Evolutionary conservation across 2,888 invertebrate species (phyloP), one percentile per base, ranked within the genome.

Genomic region (Lycia hirtaria): DNA sequence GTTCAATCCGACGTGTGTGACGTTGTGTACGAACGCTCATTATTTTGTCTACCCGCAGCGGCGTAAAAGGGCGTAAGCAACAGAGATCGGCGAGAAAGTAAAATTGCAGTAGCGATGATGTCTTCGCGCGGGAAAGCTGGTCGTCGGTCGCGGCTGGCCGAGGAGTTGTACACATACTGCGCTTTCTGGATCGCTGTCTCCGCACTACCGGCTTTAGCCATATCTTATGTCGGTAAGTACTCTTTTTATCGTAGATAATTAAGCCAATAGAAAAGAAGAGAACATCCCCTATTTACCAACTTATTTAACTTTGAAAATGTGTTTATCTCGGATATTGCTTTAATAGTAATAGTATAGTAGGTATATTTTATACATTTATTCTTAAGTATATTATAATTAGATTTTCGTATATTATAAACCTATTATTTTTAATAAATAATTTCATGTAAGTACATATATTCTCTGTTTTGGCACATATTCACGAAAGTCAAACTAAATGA

Each of bases 141-240:
- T 64, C 81, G 88, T 10, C 56, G 51, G 44, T 69, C 83, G 64
- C 80, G 84, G 52, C 63, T 92, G 14, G 70, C 75, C 0, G 78
- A 85, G 7, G 88, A 89, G 59, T 47, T 87, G 4, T 90, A 85
- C 71, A 89, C 88, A 1, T 91, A 81, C 62, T 89, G 84, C 54
- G 88, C 88, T 0, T 92, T 92, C 54, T 90, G 88, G 71, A 71
- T 91, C 32, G 87, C 87, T 0, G 73, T 88, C 47, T 85, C 89
- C 0, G 73, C 87, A 2, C 62, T 92, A 30, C 92, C 92, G 0
- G 84, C 85, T 0, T 63, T 92, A 20, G 84, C 88, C 1, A 62
- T 88, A 22, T 92, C 90, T 7, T 92, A 90, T 68, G 73, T 88
- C 56, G 86, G 92, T 92, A 71, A 80, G 86, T 50, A 38, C 6